Evolutionary conservation across 2,113 vertebrate species (phyloP), one percentile per base, ranked within the genome.

Genomic region (Montifringilla adamsi): DNA sequence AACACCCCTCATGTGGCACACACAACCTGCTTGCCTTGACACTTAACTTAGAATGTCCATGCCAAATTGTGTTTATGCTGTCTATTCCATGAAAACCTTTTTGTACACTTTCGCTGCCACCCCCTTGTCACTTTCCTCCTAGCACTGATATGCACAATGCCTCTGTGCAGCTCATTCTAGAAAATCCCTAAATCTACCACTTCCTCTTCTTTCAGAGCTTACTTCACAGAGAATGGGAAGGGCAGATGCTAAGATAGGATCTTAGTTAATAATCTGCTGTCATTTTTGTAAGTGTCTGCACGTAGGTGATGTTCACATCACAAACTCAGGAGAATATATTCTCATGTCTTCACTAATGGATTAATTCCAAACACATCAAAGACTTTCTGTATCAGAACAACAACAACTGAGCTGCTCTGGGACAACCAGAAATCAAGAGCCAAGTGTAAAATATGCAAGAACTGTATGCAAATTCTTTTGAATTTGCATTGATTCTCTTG

Each of bases 341-440:
- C 82, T 88, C 75, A 67, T 62, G 43, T 83, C 79, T 75, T 56
- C 50, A 66, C 13, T 59, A 30, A 77, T 64, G 60, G 77, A 78
- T 63, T 84, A 47, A 84, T 75, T 87, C 60, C 90, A 87, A 94
- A 87, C 20, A 92, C 50, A 91, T 75, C 74, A 94, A 95, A 93
- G 70, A 73, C 31, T 14, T 87, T 63, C 64, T 68, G 13, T 73
- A 72, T 41, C 60, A 67, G 56, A 76, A 59, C 6, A 87, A 63
- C 77, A 89, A 77, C 60, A 60, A 44, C 56, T 69, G 58, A 85
- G 18, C 44, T 87, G 39, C 66, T 83, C 49, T 69, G 47, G 53
- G 70, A 90, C 49, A 82, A 68, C 10, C 15, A 64, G 49, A 31
- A 90, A 64, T 7, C 37, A 76, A 69, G 85, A 74, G 58, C 10